These are phyloP conservation scores for Oncorhynchus keta DNA, from an alignment of 2,113 vertebrate species.

Conservation along the genomic window DNA sequence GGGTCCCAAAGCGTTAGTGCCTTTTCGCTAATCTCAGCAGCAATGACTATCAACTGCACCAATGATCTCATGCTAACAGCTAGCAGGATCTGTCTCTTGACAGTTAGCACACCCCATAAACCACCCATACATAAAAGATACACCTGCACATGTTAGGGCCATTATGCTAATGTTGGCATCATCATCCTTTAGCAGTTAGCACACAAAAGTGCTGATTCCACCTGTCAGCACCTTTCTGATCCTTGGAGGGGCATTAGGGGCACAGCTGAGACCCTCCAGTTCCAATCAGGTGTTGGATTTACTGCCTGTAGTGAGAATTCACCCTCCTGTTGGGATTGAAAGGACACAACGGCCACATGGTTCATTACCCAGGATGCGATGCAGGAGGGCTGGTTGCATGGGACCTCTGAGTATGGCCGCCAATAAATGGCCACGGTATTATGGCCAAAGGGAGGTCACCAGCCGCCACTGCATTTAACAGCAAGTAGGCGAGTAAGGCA, in stretches of 20 bases:
- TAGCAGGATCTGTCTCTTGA: constrained; percentile 43
- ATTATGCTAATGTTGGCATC: constrained; percentile 68
- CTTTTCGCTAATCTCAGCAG: constrained; percentile 25
- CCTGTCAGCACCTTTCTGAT: constrained; percentile 57
- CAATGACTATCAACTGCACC: constrained; percentile 11
- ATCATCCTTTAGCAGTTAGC: constrained; percentile 68
- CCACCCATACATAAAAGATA: constrained; percentile 53
- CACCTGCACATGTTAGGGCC: constrained; percentile 60
- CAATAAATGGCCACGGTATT: neutral
- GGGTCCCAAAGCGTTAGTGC: neutral
- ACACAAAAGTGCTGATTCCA: constrained; percentile 39
- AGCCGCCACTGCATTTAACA: too few relatives aligned
- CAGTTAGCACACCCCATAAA: constrained; percentile 64
- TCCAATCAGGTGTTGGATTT: constrained; percentile 68
- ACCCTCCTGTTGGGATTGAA: constrained; percentile 53
- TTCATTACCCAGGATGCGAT: constrained; percentile 66
- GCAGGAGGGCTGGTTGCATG: constrained; percentile 49
- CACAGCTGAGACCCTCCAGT: constrained; percentile 50
- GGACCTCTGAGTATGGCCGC: constrained; percentile 27
- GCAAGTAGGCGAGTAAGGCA: too few relatives aligned
- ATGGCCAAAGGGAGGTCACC: neutral
- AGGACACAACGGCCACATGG: constrained; percentile 53
- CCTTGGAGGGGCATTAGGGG: constrained; percentile 56
- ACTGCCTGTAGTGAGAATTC: constrained; percentile 61
- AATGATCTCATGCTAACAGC: constrained; percentile 50